Base-by-base conservation (phyloP, 2,888 invertebrate genomes). In the Caenorhabditis doughertyi region DNA sequence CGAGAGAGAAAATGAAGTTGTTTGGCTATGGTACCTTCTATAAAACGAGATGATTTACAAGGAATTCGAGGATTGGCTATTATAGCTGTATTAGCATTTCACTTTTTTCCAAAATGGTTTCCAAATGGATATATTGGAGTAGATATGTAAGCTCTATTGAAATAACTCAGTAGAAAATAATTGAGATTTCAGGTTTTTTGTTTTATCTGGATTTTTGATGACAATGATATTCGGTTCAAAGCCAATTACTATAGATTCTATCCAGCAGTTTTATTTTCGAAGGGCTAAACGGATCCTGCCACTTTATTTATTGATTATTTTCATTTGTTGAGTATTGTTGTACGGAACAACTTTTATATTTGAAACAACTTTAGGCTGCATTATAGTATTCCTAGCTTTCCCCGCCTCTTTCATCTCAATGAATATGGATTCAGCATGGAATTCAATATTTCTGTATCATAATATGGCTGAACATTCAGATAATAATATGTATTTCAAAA, bases 181-280 rank as follows among this genome's bases (percentile, higher is more conserved):
- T 18, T n/a, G 13, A 47, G 3, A 47, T 70, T 83, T 42, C 76
- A 86, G 87, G 71, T 87, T 87, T 51, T 87, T 85, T 62, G 85
- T 87, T 0, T 80, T 87, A 4, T 87, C 87, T 29, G 87, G 87
- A 9, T 87, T 83, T 47, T 72, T 87, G 18, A 87, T 87, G 74
- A 84, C 85, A 35, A 81, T 87, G 70, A 86, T 87, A 44, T 81
- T 86, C 9, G 84, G 85, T 1, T 85, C 84, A 11, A 84, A 84
- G 62, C 53, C 60, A 9, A 77, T 84, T 16, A 79, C 74, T 11
- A 39, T 23, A 16, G 51, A 80, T 5, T 73, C 83, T 13, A 62
- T 73, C 2, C 21, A n/a, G 3, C 62, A 42, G 4, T 86, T 86
- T 64, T 86, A 83, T 47, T 82, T 56, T 18, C 47, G 83, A 44